Evolutionary conservation across 2,797 vertebrate species (phyloP).

Genomic region (Protosalanx chinensis): DNA sequence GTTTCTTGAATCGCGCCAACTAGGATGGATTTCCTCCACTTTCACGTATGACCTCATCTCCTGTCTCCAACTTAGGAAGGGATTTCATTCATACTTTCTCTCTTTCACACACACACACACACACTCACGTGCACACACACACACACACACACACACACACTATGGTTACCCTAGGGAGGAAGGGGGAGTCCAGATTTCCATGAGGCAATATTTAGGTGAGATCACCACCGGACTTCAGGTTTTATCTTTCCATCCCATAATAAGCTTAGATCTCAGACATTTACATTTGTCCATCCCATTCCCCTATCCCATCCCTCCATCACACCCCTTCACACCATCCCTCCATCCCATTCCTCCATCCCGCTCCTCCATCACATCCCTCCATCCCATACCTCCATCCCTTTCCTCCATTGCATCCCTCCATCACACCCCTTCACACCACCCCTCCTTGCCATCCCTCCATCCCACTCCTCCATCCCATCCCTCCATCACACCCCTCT

Average conservation of each 20-base stretch:
- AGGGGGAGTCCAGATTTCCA: slow-evolving; percentile 28
- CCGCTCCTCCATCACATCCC: neutral
- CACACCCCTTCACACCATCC: too few species aligned
- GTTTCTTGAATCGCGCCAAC: slow-evolving; percentile 60
- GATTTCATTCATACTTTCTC: slow-evolving; percentile 72
- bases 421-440: too few species aligned
- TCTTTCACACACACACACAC: slow-evolving; percentile 35
- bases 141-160: neutral
- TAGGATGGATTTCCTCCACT: slow-evolving; percentile 53
- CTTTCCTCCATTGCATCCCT: too few species aligned
- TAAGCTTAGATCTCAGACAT: neutral
- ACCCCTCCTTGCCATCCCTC: too few species aligned
- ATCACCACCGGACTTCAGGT: slow-evolving; percentile 50
- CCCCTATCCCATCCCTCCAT: too few species aligned
- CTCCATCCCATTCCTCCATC: too few species aligned
- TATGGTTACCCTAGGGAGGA: slow-evolving; percentile 41
- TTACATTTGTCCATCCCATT: neutral
- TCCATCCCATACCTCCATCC: too few species aligned
- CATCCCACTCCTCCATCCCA: too few species aligned
- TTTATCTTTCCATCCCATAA: slow-evolving; percentile 44
- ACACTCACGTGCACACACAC: neutral
- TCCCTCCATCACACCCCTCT: too few species aligned
- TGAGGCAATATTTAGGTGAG: slow-evolving; percentile 64
- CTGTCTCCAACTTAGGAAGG: slow-evolving; percentile 60
- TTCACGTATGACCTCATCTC: slow-evolving; percentile 71